A percentile compares a stretch with the other conserved stretches of the same genome.
Conservation (phyloP, 2,888 invertebrate species). For the Mythimna vitellina region DNA sequence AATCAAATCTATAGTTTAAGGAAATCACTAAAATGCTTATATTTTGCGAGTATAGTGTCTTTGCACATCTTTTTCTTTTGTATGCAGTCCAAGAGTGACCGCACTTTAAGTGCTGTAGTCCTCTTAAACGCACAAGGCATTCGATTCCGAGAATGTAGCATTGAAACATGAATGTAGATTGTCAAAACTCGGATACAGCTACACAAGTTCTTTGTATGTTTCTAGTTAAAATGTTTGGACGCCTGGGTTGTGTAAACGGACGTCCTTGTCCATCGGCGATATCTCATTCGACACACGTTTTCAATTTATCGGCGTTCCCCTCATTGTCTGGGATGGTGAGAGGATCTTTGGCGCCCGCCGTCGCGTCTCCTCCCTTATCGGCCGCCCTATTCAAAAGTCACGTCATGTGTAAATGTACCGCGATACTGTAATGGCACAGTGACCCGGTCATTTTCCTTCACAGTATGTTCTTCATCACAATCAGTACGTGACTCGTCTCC, state of each 20-base stretch:
- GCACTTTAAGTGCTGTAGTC: no score
- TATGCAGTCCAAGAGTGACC: no score
- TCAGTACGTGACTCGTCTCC: constrained; percentile 33
- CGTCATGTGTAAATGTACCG: constrained; percentile 72
- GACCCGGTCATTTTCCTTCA: constrained; percentile 63
- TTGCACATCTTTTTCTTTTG: no score
- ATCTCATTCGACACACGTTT: constrained; percentile 85
- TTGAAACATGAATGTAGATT: neutral
- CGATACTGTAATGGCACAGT: constrained; percentile 70
- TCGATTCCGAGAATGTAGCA: neutral
- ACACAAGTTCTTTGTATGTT: constrained; percentile 61
- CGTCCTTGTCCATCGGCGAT: constrained; percentile 65
- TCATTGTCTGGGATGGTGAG: constrained; percentile 70
- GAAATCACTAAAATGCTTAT: no score
- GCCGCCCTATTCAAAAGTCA: constrained; percentile 76
- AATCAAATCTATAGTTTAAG: no score
- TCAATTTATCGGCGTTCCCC: constrained; percentile 83
- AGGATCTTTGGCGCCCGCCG: constrained; percentile 74
- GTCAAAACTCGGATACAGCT: constrained; percentile 8
- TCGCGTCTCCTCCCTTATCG: constrained; percentile 75
- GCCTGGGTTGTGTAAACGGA: constrained; percentile 62
- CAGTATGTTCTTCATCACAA: constrained; percentile 49
- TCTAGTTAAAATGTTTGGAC: constrained; percentile 64
- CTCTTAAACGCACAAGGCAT: neutral
- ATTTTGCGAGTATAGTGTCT: no score